phyloP scores from a whole-genome alignment of 1,140 invertebrate genomes.

The Nylanderia fulva region DNA sequence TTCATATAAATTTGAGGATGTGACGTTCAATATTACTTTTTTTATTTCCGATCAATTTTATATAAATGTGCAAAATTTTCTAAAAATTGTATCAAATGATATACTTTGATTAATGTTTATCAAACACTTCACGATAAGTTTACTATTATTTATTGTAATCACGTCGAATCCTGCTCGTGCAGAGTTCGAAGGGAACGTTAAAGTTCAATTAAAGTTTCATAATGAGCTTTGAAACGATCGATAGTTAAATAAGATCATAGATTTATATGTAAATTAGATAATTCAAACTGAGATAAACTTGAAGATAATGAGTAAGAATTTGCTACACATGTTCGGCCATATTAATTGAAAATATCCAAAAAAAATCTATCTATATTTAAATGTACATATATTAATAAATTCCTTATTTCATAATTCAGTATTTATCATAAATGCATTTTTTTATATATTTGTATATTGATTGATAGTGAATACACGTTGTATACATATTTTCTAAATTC shows the following conservation, averaged over 20 bases:
- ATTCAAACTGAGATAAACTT: neutral
- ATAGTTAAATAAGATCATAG: slow-evolving; percentile 23
- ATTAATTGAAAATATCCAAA: neutral
- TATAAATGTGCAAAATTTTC: neutral
- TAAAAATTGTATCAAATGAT: slow-evolving; percentile 7
- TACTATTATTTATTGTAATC: slow-evolving; percentile 4
- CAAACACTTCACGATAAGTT: slow-evolving; percentile 1
- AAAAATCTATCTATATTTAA: neutral
- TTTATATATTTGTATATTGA: neutral
- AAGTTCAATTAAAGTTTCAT: slow-evolving; percentile 32
- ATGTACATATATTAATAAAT: slow-evolving; percentile 1
- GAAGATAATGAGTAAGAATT: neutral
- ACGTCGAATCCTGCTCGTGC: neutral
- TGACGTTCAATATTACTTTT: neutral
- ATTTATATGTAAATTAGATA: neutral
- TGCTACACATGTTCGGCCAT: neutral
- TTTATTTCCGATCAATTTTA: neutral
- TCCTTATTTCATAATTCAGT: neutral
- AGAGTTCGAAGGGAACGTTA: slow-evolving; percentile 2
- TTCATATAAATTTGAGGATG: neutral
- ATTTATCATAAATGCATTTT: neutral
- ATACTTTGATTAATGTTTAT: slow-evolving; percentile 13
- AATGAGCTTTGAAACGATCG: slow-evolving; percentile 33
- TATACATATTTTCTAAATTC: slow-evolving; percentile 7
- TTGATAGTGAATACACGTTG: neutral